Evolutionary conservation across 2,888 invertebrate species (phyloP).

Genomic region (Drosophila longiperda): DNA sequence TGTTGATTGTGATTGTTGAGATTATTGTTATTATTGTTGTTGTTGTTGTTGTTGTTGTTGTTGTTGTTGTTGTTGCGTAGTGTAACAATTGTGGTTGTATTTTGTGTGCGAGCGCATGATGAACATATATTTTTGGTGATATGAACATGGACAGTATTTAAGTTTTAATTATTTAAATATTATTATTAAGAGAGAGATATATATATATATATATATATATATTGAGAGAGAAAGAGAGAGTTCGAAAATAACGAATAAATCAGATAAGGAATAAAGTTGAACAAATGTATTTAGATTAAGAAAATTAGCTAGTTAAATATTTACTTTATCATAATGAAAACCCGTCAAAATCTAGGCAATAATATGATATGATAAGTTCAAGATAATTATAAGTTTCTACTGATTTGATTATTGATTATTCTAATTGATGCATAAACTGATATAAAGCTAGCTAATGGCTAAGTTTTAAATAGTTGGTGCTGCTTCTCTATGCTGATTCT

Average conservation of each 20-base stretch:
- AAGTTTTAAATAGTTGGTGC: constrained; percentile 4
- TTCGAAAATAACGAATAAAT: constrained; percentile 35
- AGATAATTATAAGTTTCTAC: neutral
- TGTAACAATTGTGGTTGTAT: constrained; percentile 36
- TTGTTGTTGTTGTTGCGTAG: constrained; percentile 36
- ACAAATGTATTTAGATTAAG: neutral
- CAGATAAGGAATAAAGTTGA: constrained; percentile 10
- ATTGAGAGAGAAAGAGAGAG: constrained; percentile 8
- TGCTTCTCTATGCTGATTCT: constrained; percentile 17
- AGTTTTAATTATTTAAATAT: constrained; percentile 42
- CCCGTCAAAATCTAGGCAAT: neutral
- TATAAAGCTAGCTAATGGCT: neutral
- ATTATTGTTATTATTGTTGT: constrained; percentile 37
- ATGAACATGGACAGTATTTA: constrained; percentile 65
- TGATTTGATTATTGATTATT: neutral
- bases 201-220: constrained; percentile 1
- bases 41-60: constrained; percentile 41
- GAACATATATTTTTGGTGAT: constrained; percentile 46
- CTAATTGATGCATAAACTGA: neutral
- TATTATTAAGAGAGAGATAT: constrained; percentile 33
- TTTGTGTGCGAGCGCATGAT: constrained; percentile 52
- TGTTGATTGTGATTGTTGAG: constrained; percentile 32
- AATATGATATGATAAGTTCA: neutral
- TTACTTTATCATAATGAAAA: neutral
- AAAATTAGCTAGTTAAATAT: neutral